Base-by-base conservation (phyloP, 2,797 vertebrate species). In the Phoeniculus purpureus region DNA sequence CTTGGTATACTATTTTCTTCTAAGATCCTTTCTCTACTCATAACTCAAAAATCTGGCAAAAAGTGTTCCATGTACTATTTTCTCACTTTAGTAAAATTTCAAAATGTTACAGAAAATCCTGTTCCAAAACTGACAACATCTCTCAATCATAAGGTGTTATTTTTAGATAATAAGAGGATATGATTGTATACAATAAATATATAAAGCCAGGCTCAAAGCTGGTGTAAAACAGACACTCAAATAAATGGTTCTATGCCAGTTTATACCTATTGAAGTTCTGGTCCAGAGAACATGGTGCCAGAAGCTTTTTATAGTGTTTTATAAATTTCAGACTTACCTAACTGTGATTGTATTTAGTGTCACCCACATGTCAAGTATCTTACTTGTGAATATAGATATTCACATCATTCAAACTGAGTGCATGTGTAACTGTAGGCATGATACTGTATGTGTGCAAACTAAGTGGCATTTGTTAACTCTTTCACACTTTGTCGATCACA, bases 1-100 rank as follows among this genome's bases (percentile, higher is more conserved):
- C 29, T 59, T 93, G 91, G 95, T 88, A 72, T 92, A 94, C 64
- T 52, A 32, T 87, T 95, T 95, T 85, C 26, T 94, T 95, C 95
- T 68, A 56, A 93, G 70, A 83, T 64, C 13, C 25, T 47, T 51
- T 78, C 14, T 14, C 40, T 92, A 85, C 61, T 77, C 86, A 29
- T 92, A 95, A 90, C 67, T 94, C 93, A 79, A 48, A 78, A 76
- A 94, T 80, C 67, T 81, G 84, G 72, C 62, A 86, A 87, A 87
- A 91, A 81, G 10, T n/a, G 43, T 78, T 93, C 62, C 15, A 15
- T 77, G 14, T 52, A 58, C 40, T 65, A 50, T 81, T 78, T 86
- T 82, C 77, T 80, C 47, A 82, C 59, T 90, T 94, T 60, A 93
- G 54, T 32, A 62, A 89, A 88, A 85, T 88, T 92, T 91, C 26